Base-by-base conservation (phyloP, 2,888 invertebrate genomes). In the Nephrotoma flavescens region DNA sequence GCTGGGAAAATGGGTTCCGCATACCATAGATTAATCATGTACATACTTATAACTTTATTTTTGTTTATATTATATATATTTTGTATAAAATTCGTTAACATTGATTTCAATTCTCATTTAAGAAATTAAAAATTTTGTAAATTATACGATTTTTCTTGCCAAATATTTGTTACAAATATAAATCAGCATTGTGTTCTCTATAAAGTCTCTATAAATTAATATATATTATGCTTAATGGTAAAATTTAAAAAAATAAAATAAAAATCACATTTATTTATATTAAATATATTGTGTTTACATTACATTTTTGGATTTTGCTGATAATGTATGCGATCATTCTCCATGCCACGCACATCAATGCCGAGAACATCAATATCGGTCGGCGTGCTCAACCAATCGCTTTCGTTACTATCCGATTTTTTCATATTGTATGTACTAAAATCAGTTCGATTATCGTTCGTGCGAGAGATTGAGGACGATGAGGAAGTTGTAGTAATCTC, bases 351-450 rank as follows among this genome's bases (percentile, higher is more conserved):
- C 15, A 89, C 89, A 88, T 89, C 89, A 86, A 89, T 89, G 83
- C 89, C 89, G 45, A 89, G 87, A 87, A 89, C 88, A 86, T 89
- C 89, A 9, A 84, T 84, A 86, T 89, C 89, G 12, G 89, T 89
- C 42, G 89, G 89, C n/a, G 89, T 89, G 86, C 89, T 89, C 41
- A 89, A 86, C 89, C 89, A 89, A 88, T 89, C 89, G 47, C 89
- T 89, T 44, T 88, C 88, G 87, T 87, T 89, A 86, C 89, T 89
- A 87, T 89, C 89, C 4, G 89, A 89, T 87, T 89, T 89, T 86
- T 88, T 89, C 44, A 89, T 88, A 52, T 88, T 88, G n/a, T 83
- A 86, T 42, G 86, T 44, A 85, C 42, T 44, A 45, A 19, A 44
- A 19, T 85, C 85, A 42, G 84, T 84, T 15, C 41, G 84, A 42